Evolutionary conservation across 2,888 invertebrate species (phyloP), one percentile per base, ranked within the genome.

Genomic region (Balanococcus diminutus): DNA sequence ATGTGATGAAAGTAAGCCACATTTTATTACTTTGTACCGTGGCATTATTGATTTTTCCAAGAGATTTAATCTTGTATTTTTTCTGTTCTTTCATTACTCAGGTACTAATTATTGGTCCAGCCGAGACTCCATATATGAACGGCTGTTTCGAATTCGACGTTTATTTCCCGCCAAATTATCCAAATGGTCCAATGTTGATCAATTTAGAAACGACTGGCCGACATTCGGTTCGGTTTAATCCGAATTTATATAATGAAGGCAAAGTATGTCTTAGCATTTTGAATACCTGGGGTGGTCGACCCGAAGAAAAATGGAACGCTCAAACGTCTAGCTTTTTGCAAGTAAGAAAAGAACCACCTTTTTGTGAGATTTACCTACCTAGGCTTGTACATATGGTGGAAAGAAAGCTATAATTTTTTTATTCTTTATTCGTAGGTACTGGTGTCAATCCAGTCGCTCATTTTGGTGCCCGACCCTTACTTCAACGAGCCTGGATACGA

Each of bases 401-500:
- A n/a, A n/a, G n/a, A n/a, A n/a, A n/a, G n/a, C n/a, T n/a, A n/a
- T n/a, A n/a, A n/a, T n/a, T n/a, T n/a, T n/a, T n/a, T n/a, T n/a
- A n/a, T n/a, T n/a, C n/a, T n/a, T n/a, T n/a, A n/a, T 32, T 86
- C 56, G 72, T 89, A 94, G 94, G 96, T 97, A 87, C 92, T 97
- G 89, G 97, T 97, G 61, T 97, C 97, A 19, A 97, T 97, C 90
- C 97, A 97, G 91, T 96, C 96, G 75, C 91, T 97, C 89, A 97
- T 97, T 90, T 92, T 97, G 89, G 97, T 97, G 82, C 95, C 96
- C 86, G 97, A 97, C 91, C 97, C 97, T 86, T 97, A 97, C 91
- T 97, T 97, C 91, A 97, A 97, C 91, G 97, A 97, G 91, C 97
- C 97, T 25, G 97, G 97, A 85, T 97, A 96, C 91, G 97, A 97